phyloP scores from a whole-genome alignment of 2,888 invertebrate genomes.

The Nomada fucata region DNA sequence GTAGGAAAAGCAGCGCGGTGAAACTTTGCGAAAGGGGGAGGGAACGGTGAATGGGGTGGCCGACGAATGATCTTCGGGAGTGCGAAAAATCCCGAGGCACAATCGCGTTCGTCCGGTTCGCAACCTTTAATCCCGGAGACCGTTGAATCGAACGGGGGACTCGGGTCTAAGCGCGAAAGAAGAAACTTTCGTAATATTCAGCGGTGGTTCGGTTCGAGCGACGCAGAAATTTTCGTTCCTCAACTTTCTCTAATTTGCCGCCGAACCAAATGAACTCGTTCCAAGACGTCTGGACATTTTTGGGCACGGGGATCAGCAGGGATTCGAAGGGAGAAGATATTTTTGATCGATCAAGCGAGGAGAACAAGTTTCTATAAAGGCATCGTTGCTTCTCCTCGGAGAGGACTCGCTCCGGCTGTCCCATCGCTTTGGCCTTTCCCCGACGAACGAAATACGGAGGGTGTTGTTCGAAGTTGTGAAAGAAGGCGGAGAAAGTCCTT shows the following conservation, averaged over 20 bases:
- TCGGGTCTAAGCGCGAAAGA: slow-evolving; percentile 51
- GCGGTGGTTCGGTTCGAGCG: slow-evolving; percentile 41
- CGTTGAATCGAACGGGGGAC: slow-evolving; percentile 11
- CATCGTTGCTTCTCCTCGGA: too few relatives aligned
- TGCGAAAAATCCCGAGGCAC: slow-evolving; percentile 62
- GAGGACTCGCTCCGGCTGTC: too few relatives aligned
- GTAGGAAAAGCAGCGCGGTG: slow-evolving; percentile 58
- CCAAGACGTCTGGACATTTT: neutral
- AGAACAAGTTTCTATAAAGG: neutral
- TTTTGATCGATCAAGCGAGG: slow-evolving; percentile 1
- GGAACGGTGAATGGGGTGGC: neutral
- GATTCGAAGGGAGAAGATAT: neutral
- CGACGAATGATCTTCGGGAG: slow-evolving; percentile 36
- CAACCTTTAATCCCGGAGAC: slow-evolving; percentile 49
- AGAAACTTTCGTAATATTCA: slow-evolving; percentile 70
- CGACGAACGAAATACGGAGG: too few relatives aligned
- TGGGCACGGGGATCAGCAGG: neutral
- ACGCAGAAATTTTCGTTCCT: slow-evolving; percentile 63
- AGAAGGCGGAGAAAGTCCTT: too few relatives aligned
- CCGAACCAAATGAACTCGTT: slow-evolving; percentile 25
- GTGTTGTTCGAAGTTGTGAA: too few relatives aligned
- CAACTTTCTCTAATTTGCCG: slow-evolving; percentile 50
- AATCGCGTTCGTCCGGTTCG: slow-evolving; percentile 47
- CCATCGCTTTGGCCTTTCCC: too few relatives aligned
- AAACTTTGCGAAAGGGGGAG: slow-evolving; percentile 57